phyloP scores from a whole-genome alignment of 2,113 vertebrate species.

The Channa argus region DNA sequence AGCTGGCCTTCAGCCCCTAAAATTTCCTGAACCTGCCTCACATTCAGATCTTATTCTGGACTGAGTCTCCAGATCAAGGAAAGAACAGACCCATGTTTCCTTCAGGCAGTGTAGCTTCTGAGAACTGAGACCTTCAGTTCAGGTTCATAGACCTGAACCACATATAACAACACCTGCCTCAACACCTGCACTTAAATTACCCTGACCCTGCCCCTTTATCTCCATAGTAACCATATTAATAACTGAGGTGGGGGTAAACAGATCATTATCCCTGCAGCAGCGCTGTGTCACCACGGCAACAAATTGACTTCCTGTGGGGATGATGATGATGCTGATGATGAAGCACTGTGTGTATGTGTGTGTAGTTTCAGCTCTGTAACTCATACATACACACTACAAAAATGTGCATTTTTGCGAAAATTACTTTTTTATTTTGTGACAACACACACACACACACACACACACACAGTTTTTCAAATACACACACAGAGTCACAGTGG shows the following conservation, averaged over 20 bases:
- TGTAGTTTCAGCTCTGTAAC: slow-evolving; percentile 21
- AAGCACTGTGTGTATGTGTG: slow-evolving; percentile 25
- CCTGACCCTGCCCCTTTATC: not conserved
- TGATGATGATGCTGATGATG: not conserved
- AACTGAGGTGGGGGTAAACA: not conserved
- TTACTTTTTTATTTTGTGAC: slow-evolving; percentile 26
- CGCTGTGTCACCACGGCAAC: slow-evolving; percentile 30
- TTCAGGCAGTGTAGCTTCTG: too few species aligned
- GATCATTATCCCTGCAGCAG: slow-evolving; percentile 11
- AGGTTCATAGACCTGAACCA: too few species aligned
- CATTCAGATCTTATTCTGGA: too few species aligned
- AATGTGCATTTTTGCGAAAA: not conserved
- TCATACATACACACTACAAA: not conserved
- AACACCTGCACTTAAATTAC: too few species aligned
- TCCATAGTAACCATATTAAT: slow-evolving; percentile 8
- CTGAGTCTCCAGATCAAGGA: too few species aligned
- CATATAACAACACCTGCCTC: too few species aligned
- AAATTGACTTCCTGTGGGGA: slow-evolving; percentile 61
- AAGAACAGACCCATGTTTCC: too few species aligned
- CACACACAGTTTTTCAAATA: slow-evolving; percentile 18
- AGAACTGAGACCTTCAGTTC: not conserved
- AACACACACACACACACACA: slow-evolving; percentile 18
- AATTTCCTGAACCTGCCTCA: too few species aligned
- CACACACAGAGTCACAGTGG: not conserved
- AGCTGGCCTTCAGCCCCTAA: too few species aligned